These are phyloP conservation scores for Hiodon tergisus DNA, from an alignment of 2,113 vertebrate genomes.

Conservation along the genomic window DNA sequence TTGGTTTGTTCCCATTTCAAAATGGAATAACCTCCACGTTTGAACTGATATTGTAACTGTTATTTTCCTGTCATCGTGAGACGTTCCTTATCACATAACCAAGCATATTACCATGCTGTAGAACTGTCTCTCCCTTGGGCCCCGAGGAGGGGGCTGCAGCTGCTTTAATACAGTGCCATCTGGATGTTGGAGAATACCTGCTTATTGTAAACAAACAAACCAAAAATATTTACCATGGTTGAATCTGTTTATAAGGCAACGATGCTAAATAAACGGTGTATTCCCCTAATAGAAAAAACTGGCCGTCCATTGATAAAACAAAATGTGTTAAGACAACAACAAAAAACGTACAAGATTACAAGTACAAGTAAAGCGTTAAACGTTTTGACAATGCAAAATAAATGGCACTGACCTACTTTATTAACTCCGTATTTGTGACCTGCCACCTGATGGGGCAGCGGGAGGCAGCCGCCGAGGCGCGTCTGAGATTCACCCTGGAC, in stretches of 20 bases:
- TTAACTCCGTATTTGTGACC: slow-evolving; percentile 93
- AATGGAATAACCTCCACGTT: too few relatives aligned
- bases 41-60: too few relatives aligned
- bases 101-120: slow-evolving; percentile 81
- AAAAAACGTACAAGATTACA: too few relatives aligned
- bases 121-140: slow-evolving; percentile 90
- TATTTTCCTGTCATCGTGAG: too few relatives aligned
- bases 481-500: slow-evolving; percentile 32
- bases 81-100: too few relatives aligned
- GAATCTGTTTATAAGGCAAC: neutral
- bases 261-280: too few relatives aligned
- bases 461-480: slow-evolving; percentile 82
- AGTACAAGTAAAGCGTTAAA: too few relatives aligned
- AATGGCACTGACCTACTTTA: slow-evolving; percentile 81
- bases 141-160: slow-evolving; percentile 89
- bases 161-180: slow-evolving; percentile 97
- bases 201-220: slow-evolving; percentile 22
- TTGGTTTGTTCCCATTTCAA: too few relatives aligned
- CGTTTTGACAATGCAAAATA: too few relatives aligned
- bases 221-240: neutral
- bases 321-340: too few relatives aligned
- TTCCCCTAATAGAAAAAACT: too few relatives aligned
- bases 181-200: slow-evolving; percentile 93
- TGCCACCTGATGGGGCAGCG: slow-evolving; percentile 89
- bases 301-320: too few relatives aligned